Evolutionary conservation across 2,888 invertebrate genomes (phyloP).

Genomic region (Operophtera brumata): DNA sequence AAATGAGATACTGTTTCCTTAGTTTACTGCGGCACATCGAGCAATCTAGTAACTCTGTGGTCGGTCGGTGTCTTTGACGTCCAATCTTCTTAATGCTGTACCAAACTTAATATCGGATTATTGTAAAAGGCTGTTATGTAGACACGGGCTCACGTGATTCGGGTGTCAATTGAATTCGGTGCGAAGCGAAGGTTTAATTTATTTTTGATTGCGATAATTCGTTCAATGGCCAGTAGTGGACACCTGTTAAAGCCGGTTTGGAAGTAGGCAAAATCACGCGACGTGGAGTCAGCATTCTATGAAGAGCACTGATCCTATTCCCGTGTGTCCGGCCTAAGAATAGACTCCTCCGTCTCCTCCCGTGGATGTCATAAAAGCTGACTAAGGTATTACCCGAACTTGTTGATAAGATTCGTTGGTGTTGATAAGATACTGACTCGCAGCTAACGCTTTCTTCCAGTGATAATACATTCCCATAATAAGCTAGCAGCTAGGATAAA

Average conservation of each 20-base stretch:
- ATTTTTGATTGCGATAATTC: slow-evolving; percentile 34
- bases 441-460: too few species aligned
- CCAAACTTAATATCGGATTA: slow-evolving; percentile 62
- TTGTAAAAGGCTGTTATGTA: slow-evolving; percentile 70
- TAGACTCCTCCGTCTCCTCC: too few species aligned
- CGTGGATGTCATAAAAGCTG: too few species aligned
- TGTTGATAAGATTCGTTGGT: too few species aligned
- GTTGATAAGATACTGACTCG: too few species aligned
- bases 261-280: too few species aligned
- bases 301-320: too few species aligned
- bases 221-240: slow-evolving; percentile 28
- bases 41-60: slow-evolving; percentile 4
- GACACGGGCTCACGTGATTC: slow-evolving; percentile 58
- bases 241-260: neutral
- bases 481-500: too few species aligned
- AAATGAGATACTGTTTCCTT: neutral
- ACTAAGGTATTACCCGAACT: too few species aligned
- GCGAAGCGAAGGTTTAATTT: slow-evolving; percentile 16
- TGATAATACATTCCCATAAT: too few species aligned
- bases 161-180: slow-evolving; percentile 39
- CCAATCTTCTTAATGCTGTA: slow-evolving; percentile 68
- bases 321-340: too few species aligned
- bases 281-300: too few species aligned
- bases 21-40: neutral
- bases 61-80: slow-evolving; percentile 52